Base-by-base conservation (phyloP, 1,140 invertebrate genomes). In the Dufourea novaeangliae region DNA sequence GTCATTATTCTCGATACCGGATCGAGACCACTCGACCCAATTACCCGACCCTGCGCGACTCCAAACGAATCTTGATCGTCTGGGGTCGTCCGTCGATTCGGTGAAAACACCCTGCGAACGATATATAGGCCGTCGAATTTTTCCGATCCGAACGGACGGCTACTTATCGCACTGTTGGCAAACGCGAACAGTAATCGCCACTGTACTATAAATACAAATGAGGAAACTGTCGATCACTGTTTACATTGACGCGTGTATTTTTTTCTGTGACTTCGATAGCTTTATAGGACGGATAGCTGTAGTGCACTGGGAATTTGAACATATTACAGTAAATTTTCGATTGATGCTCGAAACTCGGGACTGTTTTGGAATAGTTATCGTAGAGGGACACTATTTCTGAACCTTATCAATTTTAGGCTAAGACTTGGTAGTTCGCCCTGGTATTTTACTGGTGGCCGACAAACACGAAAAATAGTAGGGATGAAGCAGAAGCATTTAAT, bases 21-120 rank as follows among this genome's bases (percentile, higher is more conserved):
- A 59, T 32, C 54, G n/a, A 78, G 54, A n/a, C 44, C 78, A 78
- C 82, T 85, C 73, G 82, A 85, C 82, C 82, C 67, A 85, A 85
- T 85, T 85, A 85, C 54, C 17, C 41, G 72, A 68, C 56, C 67
- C 61, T 73, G 66, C 52, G n/a, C 52, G n/a, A 67, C 32, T 63
- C n/a, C 56, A 37, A 50, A 63, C 29, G 66, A 78, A 81, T 81
- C 64, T 74, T 27, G 7, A 17, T 41, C 22, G 54, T 50, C 46
- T 50, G 46, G 46, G 46, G 46, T 50, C 46, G 20, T n/a, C n/a
- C n/a, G n/a, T n/a, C n/a, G n/a, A n/a, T 37, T 37, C 34, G 34
- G 8, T 37, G 34, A 37, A 8, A 1, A 39, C 4, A n/a, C 27
- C 1, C 25, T n/a, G 25, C 2, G 7, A 25, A 14, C 17, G 34